Percentiles rank a stretch among this genome's conserved stretches.
Conservation (phyloP, 2,113 vertebrate genomes). For the Tangachromis dhanisi region DNA sequence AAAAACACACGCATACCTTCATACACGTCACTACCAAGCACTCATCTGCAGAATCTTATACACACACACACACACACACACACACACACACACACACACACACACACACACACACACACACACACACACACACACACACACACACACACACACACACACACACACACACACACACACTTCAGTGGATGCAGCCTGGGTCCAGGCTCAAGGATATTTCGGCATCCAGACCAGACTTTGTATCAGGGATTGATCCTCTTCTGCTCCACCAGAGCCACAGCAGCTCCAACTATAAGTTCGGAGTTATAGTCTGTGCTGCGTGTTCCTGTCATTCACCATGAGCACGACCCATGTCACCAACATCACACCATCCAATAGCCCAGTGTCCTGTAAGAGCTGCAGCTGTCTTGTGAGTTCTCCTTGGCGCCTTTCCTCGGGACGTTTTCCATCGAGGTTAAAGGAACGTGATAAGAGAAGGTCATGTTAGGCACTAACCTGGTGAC, state of each 20-base stretch:
- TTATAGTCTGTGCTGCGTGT: not conserved
- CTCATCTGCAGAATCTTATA: not conserved
- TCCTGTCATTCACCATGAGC: not conserved
- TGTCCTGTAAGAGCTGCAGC: not conserved
- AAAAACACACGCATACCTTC: not conserved
- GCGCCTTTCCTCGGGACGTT: not conserved
- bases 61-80: not conserved
- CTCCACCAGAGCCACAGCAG: not conserved
- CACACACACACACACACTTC: not conserved
- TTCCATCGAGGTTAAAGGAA: not conserved
- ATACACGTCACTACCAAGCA: not conserved
- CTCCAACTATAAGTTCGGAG: not conserved
- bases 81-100: too few species aligned
- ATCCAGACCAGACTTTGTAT: not conserved
- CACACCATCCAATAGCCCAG: not conserved
- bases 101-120: too few species aligned
- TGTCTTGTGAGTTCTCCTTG: not conserved
- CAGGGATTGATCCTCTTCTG: not conserved
- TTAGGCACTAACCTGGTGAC: not conserved
- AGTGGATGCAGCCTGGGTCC: not conserved
- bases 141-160: not conserved
- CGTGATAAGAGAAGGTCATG: not conserved
- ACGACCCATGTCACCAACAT: rapidly evolving
- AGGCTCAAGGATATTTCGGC: not conserved
- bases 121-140: too few species aligned